These are phyloP conservation scores for Garra rufa DNA, from an alignment of 2,113 vertebrate genomes.

Conservation along the genomic window DNA sequence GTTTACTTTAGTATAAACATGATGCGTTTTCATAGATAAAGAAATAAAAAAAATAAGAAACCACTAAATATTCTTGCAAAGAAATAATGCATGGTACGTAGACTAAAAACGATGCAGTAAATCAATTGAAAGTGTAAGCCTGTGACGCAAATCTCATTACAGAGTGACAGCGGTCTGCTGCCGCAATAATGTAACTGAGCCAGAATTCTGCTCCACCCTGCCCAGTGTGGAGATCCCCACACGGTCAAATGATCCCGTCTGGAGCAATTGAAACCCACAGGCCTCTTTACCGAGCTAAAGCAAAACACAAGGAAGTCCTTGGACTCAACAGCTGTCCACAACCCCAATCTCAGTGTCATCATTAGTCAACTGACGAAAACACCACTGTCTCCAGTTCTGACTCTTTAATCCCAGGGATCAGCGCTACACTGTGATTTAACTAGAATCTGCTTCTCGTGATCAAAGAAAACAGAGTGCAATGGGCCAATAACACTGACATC, in stretches of 20 bases:
- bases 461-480: background rate
- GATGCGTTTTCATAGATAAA: background rate
- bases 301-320: conserved; percentile 35
- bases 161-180: conserved; percentile 25
- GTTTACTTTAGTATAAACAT: background rate
- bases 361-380: conserved; percentile 28
- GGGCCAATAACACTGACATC: background rate
- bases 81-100: background rate
- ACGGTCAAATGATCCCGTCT: conserved; percentile 25
- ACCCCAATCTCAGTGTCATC: conserved; percentile 21
- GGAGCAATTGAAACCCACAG: conserved; percentile 3
- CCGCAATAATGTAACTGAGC: conserved; percentile 18
- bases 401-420: conserved; percentile 16
- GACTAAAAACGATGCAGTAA: conserved; percentile 2
- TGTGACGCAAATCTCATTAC: conserved; percentile 14
- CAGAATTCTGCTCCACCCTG: conserved; percentile 30
- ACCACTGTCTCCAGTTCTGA: conserved; percentile 31
- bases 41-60: background rate
- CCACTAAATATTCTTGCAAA: background rate
- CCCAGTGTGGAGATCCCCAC: conserved; percentile 18
- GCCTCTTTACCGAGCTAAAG: conserved; percentile 1
- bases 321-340: conserved; percentile 29
- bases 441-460: background rate
- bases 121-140: conserved; percentile 20
- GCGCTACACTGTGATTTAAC: background rate